These are phyloP conservation scores for Drepanosiphum platanoidis DNA, from an alignment of 2,888 invertebrate genomes.

Conservation along the genomic window DNA sequence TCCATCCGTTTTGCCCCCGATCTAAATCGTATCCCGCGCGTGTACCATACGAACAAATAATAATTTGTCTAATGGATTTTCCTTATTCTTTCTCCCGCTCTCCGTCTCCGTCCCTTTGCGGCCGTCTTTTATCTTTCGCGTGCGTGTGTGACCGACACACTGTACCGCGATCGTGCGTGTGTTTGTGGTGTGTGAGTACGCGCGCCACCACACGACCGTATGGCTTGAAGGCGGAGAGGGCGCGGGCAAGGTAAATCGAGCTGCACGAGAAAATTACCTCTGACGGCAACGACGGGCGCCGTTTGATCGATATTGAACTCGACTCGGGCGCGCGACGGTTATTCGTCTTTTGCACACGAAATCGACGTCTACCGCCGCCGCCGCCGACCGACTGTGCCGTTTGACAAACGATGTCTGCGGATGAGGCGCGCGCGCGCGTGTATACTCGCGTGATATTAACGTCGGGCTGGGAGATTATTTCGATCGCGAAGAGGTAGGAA, in stretches of 20 bases:
- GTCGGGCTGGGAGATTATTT: neutral
- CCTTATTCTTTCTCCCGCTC: neutral
- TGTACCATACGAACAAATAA: neutral
- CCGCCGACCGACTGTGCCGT: neutral
- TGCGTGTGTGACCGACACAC: neutral
- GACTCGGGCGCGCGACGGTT: neutral
- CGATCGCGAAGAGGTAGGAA: neutral
- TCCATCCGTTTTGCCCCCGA: neutral
- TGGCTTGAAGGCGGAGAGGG: no score
- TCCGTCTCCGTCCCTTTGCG: neutral
- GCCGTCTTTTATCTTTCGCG: neutral
- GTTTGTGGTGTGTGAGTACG: neutral
- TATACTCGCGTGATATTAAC: neutral
- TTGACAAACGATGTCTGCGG: neutral
- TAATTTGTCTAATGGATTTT: slow-evolving; percentile 54
- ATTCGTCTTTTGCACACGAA: neutral
- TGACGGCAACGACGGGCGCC: neutral
- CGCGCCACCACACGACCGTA: neutral
- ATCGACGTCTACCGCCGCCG: neutral
- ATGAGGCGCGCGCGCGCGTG: neutral
- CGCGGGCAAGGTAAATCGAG: slow-evolving; percentile 8
- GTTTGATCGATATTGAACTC: slow-evolving; percentile 49
- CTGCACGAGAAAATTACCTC: slow-evolving; percentile 23
- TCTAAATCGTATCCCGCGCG: neutral
- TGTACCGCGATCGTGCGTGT: neutral